phyloP scores from a whole-genome alignment of 1,140 invertebrate species.

The Pomphorhynchus laevis region DNA sequence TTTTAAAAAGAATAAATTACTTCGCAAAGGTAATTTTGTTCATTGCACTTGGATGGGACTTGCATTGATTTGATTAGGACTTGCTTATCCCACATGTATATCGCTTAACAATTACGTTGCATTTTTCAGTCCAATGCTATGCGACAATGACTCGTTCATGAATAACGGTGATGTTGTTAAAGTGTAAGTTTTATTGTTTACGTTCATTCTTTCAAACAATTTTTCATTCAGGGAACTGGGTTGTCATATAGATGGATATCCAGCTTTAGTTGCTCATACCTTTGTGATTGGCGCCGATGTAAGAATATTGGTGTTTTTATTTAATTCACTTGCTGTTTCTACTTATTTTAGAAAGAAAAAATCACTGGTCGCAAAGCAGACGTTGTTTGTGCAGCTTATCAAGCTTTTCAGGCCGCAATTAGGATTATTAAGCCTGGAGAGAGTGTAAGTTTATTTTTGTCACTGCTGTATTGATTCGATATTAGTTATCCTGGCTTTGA shows the following conservation, averaged over 20 bases:
- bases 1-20: constrained; percentile 87
- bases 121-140: constrained; percentile 70
- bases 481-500: not conserved
- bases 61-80: constrained; percentile 22
- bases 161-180: constrained; percentile 80
- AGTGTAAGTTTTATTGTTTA: constrained; percentile 31
- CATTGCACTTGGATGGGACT: not conserved
- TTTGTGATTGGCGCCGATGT: constrained; percentile 42
- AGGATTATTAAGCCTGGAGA: constrained; percentile 55
- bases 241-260: constrained; percentile 89
- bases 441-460: constrained; percentile 26
- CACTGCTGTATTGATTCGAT: not conserved
- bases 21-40: constrained; percentile 40
- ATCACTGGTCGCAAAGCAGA: constrained; percentile 52
- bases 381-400: constrained; percentile 63
- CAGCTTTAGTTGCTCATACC: constrained; percentile 81
- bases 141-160: constrained; percentile 48
- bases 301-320: constrained; percentile 16
- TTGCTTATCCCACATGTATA: constrained; percentile 88
- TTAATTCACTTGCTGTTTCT: not conserved
- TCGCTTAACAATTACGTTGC: constrained; percentile 97
- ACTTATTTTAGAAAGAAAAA: constrained; percentile 18
- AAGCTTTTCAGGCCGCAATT: constrained; percentile 61
- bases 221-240: constrained; percentile 46
- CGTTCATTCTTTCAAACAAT: not conserved